phyloP scores from a whole-genome alignment of 2,113 vertebrate genomes.

The Orycteropus afer region DNA sequence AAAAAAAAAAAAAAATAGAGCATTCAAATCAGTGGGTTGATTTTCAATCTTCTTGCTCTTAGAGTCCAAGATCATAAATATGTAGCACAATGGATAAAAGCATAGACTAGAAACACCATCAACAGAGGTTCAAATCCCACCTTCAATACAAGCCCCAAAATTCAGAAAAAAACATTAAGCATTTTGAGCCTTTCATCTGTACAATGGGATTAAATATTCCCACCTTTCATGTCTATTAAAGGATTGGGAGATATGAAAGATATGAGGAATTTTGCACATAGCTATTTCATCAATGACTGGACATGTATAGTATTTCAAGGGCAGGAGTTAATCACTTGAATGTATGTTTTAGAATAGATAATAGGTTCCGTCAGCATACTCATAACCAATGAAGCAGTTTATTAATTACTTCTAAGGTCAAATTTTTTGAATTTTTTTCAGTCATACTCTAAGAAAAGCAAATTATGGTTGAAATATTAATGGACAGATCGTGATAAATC shows the following conservation, averaged over 20 bases:
- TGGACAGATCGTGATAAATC: neutral
- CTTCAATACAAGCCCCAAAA: neutral
- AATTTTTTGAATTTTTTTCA: slow-evolving; percentile 41
- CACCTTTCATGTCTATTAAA: neutral
- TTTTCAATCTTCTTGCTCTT: neutral
- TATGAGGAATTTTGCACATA: neutral
- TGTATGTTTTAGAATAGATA: neutral
- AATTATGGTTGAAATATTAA: slow-evolving; percentile 36
- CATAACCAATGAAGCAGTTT: neutral
- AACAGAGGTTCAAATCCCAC: neutral
- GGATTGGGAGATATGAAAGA: neutral
- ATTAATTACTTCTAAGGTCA: slow-evolving; percentile 46
- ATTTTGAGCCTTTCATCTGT: neutral
- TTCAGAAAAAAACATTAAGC: neutral
- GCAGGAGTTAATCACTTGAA: neutral
- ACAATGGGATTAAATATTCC: neutral
- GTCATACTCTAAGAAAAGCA: slow-evolving; percentile 32
- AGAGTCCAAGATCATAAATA: neutral
- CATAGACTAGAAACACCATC: neutral
- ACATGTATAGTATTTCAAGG: neutral
- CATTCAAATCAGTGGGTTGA: neutral
- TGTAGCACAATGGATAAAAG: neutral
- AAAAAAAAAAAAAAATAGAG: neutral
- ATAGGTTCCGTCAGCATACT: neutral
- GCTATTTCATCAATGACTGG: neutral